These are phyloP conservation scores for Nemopilema nomurai DNA, from an alignment of 30 jellyfish, hydroid and myxozoan genomes.

Conservation along the genomic window DNA sequence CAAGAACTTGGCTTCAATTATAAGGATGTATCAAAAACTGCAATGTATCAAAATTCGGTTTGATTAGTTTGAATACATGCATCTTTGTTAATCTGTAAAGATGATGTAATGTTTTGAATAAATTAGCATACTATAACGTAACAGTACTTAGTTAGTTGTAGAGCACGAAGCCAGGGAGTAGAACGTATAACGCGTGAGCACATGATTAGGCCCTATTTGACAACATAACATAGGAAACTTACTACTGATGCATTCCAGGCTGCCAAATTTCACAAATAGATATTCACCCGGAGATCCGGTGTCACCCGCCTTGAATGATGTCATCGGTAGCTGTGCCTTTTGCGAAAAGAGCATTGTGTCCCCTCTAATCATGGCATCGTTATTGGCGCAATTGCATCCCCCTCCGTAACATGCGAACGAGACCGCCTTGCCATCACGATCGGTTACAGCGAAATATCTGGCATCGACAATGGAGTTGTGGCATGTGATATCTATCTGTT, in stretches of 20 bases:
- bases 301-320: slow-evolving; percentile 16
- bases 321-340: slow-evolving; percentile 10
- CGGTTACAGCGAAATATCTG: neutral
- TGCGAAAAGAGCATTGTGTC: slow-evolving; percentile 5
- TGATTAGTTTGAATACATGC: too few relatives aligned
- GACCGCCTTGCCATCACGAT: slow-evolving; percentile 9
- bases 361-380: neutral
- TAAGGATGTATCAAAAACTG: too few relatives aligned
- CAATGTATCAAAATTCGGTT: too few relatives aligned
- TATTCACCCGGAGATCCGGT: slow-evolving; percentile 16
- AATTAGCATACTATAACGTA: too few relatives aligned
- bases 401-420: neutral
- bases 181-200: too few relatives aligned
- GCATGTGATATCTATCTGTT: slow-evolving; percentile 6
- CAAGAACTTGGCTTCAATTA: too few relatives aligned
- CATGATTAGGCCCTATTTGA: too few relatives aligned
- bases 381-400: slow-evolving; percentile 14
- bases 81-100: too few relatives aligned
- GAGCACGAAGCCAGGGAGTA: too few relatives aligned
- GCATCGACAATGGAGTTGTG: neutral
- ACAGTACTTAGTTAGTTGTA: too few relatives aligned
- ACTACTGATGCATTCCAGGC: slow-evolving; percentile 16
- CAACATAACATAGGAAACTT: slow-evolving; percentile 1
- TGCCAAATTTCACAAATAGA: slow-evolving; percentile 5
- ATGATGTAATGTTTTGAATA: too few relatives aligned